These are phyloP conservation scores for Caenorhabditis sp. DNA, from an alignment of 2,888 invertebrate species.

Conservation along the genomic window DNA sequence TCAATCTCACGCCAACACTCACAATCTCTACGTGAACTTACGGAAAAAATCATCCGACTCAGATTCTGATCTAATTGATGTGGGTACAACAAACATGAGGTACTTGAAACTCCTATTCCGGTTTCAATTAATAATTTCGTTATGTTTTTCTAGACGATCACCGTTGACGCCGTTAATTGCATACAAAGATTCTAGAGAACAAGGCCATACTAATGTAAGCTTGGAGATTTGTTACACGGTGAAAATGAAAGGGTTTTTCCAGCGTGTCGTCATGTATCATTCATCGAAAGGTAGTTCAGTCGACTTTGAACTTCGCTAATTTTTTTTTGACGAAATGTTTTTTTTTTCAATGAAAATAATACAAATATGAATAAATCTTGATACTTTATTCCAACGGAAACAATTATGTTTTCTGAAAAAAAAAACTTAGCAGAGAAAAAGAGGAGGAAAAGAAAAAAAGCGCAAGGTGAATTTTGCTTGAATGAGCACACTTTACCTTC, in stretches of 20 bases:
- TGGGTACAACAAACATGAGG: slow-evolving; percentile 34
- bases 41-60: slow-evolving; percentile 9
- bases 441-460: neutral
- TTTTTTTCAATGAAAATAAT: slow-evolving; percentile 2
- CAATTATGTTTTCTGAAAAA: neutral
- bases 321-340: neutral
- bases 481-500: neutral
- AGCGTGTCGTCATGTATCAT: slow-evolving; percentile 36
- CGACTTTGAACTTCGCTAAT: slow-evolving; percentile 37
- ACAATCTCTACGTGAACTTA: slow-evolving; percentile 31
- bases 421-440: neutral
- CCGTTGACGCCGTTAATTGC: slow-evolving; percentile 43
- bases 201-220: slow-evolving; percentile 37
- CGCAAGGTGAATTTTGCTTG: neutral
- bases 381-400: neutral
- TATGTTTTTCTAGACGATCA: slow-evolving; percentile 28
- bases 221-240: neutral
- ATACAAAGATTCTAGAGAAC: slow-evolving; percentile 44
- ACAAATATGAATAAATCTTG: slow-evolving; percentile 4
- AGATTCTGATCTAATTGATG: slow-evolving; percentile 26
- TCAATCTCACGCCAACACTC: slow-evolving; percentile 2
- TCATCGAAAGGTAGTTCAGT: slow-evolving; percentile 28
- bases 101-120: neutral
- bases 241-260: slow-evolving; percentile 10
- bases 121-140: slow-evolving; percentile 10